Conservation (phyloP, 2,888 invertebrate genomes). For the Philhelius pedissequus region DNA sequence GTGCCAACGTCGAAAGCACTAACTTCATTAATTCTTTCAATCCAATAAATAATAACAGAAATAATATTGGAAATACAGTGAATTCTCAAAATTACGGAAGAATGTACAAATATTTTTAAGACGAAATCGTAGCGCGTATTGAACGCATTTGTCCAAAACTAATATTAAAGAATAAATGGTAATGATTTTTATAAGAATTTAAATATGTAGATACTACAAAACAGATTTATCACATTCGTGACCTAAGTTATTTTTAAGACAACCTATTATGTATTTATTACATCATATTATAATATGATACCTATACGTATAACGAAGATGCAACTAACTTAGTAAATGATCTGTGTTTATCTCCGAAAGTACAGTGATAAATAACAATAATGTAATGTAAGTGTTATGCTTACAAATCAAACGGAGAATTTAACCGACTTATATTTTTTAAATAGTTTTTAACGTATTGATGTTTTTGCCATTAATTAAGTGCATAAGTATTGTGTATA, state of each 20-base stretch:
- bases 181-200: background rate
- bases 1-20: constrained; percentile 40
- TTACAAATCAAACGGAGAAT: background rate
- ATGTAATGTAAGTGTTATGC: background rate
- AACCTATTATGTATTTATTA: background rate
- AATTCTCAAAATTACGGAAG: constrained; percentile 63
- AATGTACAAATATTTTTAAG: constrained; percentile 71
- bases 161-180: background rate
- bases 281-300: background rate
- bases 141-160: constrained; percentile 23
- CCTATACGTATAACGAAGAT: too few species aligned
- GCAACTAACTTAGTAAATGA: background rate
- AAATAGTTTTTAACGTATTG: constrained; percentile 10
- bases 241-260: background rate
- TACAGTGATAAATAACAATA: background rate
- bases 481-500: background rate
- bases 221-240: background rate
- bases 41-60: constrained; percentile 29
- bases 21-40: constrained; percentile 48
- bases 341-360: background rate
- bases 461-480: constrained; percentile 19
- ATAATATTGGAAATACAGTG: constrained; percentile 32
- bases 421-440: background rate
- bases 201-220: background rate
- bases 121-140: background rate